Conservation (phyloP, 37 sponge, comb jelly and placozoan species). For the Axinella damicornis region DNA sequence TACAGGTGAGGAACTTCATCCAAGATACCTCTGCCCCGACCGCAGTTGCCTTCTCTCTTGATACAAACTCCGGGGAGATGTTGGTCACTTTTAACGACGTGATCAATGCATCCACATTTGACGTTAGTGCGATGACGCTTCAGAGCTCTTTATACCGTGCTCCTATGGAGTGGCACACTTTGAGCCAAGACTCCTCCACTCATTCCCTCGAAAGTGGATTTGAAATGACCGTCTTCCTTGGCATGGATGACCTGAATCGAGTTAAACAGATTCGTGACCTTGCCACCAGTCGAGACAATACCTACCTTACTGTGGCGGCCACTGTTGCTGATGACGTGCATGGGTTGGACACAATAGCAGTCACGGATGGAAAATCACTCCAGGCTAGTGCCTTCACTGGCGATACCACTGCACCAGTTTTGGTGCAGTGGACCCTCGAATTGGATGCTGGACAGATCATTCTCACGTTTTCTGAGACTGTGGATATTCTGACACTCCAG, state of each 20-base stretch:
- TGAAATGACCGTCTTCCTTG: conserved; percentile 38
- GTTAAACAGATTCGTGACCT: conserved; percentile 80
- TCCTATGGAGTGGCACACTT: conserved; percentile 56
- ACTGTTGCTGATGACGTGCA: conserved; percentile 78
- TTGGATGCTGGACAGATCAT: conserved; percentile 66
- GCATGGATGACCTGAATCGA: conserved; percentile 78
- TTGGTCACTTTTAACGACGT: conserved; percentile 74
- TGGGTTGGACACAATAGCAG: conserved; percentile 80
- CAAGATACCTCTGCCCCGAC: conserved; percentile 55
- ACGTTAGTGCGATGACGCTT: conserved; percentile 68
- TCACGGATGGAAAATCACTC: conserved; percentile 90
- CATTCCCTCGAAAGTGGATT: conserved; percentile 55
- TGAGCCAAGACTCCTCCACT: conserved; percentile 48
- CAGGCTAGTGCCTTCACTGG: conserved; percentile 41
- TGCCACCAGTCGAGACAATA: conserved; percentile 49
- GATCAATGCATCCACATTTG: conserved; percentile 64
- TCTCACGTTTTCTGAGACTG: conserved; percentile 84
- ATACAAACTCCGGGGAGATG: conserved; percentile 75
- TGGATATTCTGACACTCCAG: conserved; percentile 67
- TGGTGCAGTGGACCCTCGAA: conserved; percentile 69
- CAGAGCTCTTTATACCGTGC: conserved; percentile 47
- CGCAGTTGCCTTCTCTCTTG: conserved; percentile 62
- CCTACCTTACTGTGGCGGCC: conserved; percentile 78
- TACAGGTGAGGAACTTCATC: conserved; percentile 50
- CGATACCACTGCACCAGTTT: conserved; percentile 60